phyloP scores from a whole-genome alignment of 2,797 vertebrate species.

The Paratrypauchen microcephalus region DNA sequence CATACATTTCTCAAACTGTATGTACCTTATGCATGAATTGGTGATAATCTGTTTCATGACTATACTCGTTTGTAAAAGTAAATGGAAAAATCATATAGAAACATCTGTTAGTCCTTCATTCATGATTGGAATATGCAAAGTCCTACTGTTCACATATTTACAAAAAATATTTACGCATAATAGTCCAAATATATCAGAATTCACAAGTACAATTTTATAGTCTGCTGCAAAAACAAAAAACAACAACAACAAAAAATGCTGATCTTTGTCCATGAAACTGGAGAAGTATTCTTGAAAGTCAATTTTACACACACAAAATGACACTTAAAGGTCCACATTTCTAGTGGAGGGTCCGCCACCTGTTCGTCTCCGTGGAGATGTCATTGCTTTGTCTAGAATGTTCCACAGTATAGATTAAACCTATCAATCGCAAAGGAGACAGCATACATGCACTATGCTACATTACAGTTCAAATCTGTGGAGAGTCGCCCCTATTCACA shows the following conservation, averaged over 20 bases:
- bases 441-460: too few species aligned
- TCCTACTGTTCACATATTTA: neutral
- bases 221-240: neutral
- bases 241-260: too few species aligned
- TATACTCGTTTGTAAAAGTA: neutral
- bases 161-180: too few species aligned
- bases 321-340: too few species aligned
- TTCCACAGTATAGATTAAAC: too few species aligned
- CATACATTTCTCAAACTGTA: neutral
- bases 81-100: neutral
- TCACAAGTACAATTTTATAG: neutral
- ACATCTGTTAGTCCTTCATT: neutral
- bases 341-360: too few species aligned
- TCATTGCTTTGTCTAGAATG: too few species aligned
- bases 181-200: neutral
- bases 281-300: neutral
- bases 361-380: too few species aligned
- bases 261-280: neutral
- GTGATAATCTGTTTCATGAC: neutral
- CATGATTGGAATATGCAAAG: neutral
- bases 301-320: neutral
- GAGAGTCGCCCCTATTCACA: too few species aligned
- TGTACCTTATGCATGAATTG: slow-evolving; percentile 2
- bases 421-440: too few species aligned
- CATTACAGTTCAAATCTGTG: too few species aligned